Percentiles rank a stretch among this genome's conserved stretches.
Conservation (phyloP, 2,113 vertebrate species). For the Muntiacus reevesi region DNA sequence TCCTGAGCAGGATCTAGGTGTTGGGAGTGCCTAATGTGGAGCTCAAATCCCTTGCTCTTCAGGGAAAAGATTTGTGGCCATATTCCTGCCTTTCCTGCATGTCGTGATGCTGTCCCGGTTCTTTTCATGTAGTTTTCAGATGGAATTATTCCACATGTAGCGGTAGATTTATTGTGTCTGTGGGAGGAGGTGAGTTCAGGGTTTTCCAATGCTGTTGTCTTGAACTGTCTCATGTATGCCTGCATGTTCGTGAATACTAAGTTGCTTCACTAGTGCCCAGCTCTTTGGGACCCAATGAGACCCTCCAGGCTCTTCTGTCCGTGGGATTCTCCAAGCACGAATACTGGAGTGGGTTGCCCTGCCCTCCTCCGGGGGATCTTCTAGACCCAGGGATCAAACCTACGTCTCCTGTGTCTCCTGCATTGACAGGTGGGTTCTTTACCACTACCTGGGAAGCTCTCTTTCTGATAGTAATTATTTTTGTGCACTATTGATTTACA, state of each 20-base stretch:
- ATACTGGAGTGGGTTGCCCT: background rate
- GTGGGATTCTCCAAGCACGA: background rate
- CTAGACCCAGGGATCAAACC: background rate
- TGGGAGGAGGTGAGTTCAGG: background rate
- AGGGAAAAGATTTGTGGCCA: background rate
- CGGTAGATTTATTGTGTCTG: background rate
- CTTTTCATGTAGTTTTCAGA: background rate
- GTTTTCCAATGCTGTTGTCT: background rate
- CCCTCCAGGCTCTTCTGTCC: background rate
- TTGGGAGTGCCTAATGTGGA: background rate
- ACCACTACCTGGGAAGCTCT: background rate
- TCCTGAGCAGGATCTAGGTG: background rate
- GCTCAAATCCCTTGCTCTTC: background rate
- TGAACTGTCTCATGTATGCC: background rate
- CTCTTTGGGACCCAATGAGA: background rate
- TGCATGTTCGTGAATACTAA: background rate
- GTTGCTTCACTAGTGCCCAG: background rate
- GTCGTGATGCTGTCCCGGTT: background rate
- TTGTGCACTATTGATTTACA: background rate
- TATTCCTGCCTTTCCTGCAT: background rate
- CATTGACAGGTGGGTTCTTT: background rate
- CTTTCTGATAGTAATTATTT: background rate
- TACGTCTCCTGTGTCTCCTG: background rate
- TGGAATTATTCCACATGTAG: background rate
- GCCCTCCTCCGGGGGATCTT: background rate